Base-by-base conservation (phyloP, 2,888 invertebrate genomes). In the Cephus pulcher region DNA sequence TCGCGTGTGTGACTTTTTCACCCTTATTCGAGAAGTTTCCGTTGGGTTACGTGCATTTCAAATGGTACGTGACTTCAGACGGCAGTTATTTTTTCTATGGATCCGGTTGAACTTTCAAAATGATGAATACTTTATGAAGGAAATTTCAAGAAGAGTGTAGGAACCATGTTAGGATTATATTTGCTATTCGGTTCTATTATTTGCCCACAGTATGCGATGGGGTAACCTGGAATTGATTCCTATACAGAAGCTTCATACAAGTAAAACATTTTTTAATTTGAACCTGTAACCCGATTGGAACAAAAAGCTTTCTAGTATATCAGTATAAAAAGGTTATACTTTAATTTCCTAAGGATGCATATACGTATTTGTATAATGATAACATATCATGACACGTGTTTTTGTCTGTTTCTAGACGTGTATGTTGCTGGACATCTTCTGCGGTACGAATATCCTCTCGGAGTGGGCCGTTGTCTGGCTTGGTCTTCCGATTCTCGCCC, bases 401-500 rank as follows among this genome's bases (percentile, higher is more conserved):
- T 9, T 23, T 23, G 23, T 56, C 9, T 56, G 23, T 23, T 92
- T 91, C 3, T 91, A 93, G 93, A 88, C 92, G 3, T 93, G 93
- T 81, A 93, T 93, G 93, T 86, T 93, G 78, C 86, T 93, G 86
- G 93, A 93, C 85, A 92, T 93, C 76, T 92, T 93, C 84, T 88
- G 92, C 80, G 93, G 92, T 56, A 93, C 93, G 6, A 90, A 91
- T 79, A 92, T 94, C 71, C 88, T 94, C 11, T 91, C 93, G 33
- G 92, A 93, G 69, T 93, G 94, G 93, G 88, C 93, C 34, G 92
- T 93, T 9, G 92, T 94, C 33, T 94, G 93, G 89, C 88, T 94
- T 69, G 93, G 93, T 4, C 90, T 94, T n/a, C 93, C 94, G 2
- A 93, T 94, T 30, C 90, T 94, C 73, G 92, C 93, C 6, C 94